Conservation (phyloP, 2,797 vertebrate species). For the Linurgus olivaceus region DNA sequence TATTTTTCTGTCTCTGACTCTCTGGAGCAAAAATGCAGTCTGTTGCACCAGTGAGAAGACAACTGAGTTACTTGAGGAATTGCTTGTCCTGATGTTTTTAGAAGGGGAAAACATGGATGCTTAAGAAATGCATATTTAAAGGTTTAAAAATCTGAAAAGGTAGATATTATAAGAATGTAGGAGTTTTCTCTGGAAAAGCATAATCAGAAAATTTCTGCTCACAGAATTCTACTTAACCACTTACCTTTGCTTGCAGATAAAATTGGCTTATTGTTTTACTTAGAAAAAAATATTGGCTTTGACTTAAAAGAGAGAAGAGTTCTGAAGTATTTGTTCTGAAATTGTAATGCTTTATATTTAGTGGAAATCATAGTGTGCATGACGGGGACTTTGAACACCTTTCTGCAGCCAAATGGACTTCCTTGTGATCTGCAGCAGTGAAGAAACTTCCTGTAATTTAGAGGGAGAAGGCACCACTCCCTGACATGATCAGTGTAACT, state of each 20-base stretch:
- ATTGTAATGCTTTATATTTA: neutral
- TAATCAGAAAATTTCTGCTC: neutral
- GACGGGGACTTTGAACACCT: neutral
- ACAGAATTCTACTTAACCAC: neutral
- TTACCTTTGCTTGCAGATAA: neutral
- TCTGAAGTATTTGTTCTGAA: neutral
- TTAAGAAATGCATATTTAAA: neutral
- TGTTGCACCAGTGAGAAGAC: neutral
- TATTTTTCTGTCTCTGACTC: conserved; percentile 28
- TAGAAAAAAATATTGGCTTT: neutral
- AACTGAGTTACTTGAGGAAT: conserved; percentile 1
- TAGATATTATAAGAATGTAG: neutral
- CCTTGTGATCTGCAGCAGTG: neutral
- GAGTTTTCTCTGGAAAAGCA: neutral
- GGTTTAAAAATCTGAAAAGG: neutral
- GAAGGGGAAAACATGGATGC: neutral
- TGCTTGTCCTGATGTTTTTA: conserved; percentile 14
- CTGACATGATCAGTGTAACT: neutral
- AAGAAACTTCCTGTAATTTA: neutral
- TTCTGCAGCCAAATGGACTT: neutral
- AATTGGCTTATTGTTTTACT: neutral
- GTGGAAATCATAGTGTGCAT: neutral
- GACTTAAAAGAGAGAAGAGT: neutral
- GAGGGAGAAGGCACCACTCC: neutral
- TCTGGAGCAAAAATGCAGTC: neutral